Conservation (phyloP, 2,113 vertebrate species). For the Agapornis roseicollis region DNA sequence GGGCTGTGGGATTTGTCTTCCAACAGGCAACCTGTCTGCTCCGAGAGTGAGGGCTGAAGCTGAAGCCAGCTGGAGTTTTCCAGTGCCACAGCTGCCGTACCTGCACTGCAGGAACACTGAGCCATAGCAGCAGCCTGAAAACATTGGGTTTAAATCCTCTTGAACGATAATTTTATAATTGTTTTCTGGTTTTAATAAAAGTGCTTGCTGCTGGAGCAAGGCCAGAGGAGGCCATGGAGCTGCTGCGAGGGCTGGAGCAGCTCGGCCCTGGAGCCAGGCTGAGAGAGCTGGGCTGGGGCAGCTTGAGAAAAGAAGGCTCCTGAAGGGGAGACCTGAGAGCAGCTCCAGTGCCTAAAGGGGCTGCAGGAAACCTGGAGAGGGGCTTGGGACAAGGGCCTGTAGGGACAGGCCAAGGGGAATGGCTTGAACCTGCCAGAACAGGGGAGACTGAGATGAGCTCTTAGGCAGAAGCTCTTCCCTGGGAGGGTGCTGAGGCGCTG, state of each 20-base stretch:
- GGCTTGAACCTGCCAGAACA: too few species aligned
- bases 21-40: too few species aligned
- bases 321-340: too few species aligned
- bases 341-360: too few species aligned
- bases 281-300: background rate
- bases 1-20: background rate
- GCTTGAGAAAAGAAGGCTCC: too few species aligned
- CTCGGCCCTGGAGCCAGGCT: background rate
- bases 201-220: background rate
- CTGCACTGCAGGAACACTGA: fast-evolving
- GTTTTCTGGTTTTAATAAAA: background rate
- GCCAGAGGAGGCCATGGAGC: background rate
- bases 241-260: background rate
- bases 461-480: too few species aligned
- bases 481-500: too few species aligned
- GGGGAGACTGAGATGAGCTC: too few species aligned
- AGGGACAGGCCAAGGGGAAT: too few species aligned
- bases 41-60: background rate
- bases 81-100: fast-evolving
- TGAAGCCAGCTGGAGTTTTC: background rate
- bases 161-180: background rate
- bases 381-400: too few species aligned
- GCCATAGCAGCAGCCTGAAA: background rate
- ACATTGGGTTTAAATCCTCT: background rate
- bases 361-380: too few species aligned